Base-by-base conservation (phyloP, 2,888 invertebrate genomes). In the Drosophila mimica region DNA sequence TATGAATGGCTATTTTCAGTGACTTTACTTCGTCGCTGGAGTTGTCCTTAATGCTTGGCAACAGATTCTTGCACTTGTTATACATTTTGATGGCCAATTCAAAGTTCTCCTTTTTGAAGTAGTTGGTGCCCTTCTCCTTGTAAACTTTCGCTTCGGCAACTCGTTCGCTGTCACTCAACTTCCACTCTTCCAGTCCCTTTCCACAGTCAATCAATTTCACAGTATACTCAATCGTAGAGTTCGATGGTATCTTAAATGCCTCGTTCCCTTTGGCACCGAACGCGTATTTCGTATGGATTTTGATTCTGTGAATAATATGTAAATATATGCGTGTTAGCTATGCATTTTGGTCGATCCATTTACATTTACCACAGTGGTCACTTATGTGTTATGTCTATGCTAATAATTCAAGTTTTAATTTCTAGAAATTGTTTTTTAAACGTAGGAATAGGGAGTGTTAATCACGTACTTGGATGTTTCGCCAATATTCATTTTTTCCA, bases 91-190 rank as follows among this genome's bases (percentile, higher is more conserved):
- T 94, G 0, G 99, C 99, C 81, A 98, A 88, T 63, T 94, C 93
- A 84, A 95, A 96, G 92, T 98, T 98, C 68, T 94, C 95, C 0
- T 94, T 94, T 93, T 98, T 98, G 91, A 98, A 98, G 92, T 97
- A 98, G 56, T 95, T 94, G 0, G 98, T 99, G 53, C 99, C 99
- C 91, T 97, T 98, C 74, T 97, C 96, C 93, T 99, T 99, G 76
- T 95, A 96, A 17, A 96, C 94, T 92, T 96, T 95, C 0, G 97
- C 96, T 90, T 97, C 97, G 67, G 96, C 96, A 8, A 99, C 82
- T 91, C 97, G 97, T 92, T 99, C 97, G 0, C 94, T 93, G 0
- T 94, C 94, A 71, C 97, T 96, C 94, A 99, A 94, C 51, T 96
- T 95, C 98, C 98, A 99, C 53, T 94, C 93, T 80, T 97, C 97